Evolutionary conservation across 2,797 vertebrate species (phyloP).

Genomic region (Dermochelys coriacea): DNA sequence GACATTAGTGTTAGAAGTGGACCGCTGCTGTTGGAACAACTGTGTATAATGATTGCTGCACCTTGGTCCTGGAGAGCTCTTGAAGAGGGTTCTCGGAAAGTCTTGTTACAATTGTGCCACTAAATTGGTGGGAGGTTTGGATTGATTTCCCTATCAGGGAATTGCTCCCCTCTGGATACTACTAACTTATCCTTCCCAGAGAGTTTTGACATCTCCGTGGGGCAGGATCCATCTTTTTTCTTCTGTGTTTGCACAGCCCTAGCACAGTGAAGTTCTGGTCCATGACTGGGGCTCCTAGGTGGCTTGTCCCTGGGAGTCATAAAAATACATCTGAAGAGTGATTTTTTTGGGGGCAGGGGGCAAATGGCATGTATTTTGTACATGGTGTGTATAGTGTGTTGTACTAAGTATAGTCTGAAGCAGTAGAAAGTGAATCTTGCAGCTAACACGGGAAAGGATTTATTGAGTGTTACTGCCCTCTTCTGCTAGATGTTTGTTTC

Average conservation of each 20-base stretch:
- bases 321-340: neutral
- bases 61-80: neutral
- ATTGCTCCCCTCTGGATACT: neutral
- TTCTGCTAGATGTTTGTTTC: constrained; percentile 51
- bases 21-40: neutral
- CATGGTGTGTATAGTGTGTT: neutral
- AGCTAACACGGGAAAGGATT: neutral
- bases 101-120: neutral
- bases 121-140: neutral
- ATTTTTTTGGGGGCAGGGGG: neutral
- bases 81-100: neutral
- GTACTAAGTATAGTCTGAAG: neutral
- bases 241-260: neutral
- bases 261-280: neutral
- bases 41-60: accelerated
- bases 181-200: neutral
- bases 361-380: accelerated
- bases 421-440: neutral
- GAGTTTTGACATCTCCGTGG: neutral
- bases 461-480: constrained; percentile 50
- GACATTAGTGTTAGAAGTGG: neutral
- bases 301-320: neutral
- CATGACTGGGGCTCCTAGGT: neutral
- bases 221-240: neutral
- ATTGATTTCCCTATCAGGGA: neutral